phyloP scores from a whole-genome alignment of 2,113 vertebrate species.

The Periophthalmodon schlosseri region DNA sequence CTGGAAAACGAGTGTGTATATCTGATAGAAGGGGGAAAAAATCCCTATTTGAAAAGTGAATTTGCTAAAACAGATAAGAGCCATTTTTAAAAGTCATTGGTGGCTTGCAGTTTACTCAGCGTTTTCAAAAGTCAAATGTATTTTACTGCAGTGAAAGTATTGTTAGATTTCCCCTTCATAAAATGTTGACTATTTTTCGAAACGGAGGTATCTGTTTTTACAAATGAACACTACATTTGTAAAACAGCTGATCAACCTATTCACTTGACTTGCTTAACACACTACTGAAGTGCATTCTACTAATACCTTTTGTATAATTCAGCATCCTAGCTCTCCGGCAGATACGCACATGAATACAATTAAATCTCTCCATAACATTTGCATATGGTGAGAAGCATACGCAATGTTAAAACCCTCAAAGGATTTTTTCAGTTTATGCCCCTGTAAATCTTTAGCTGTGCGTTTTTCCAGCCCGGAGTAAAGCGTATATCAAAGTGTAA shows the following conservation, averaged over 20 bases:
- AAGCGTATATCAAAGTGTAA: slow-evolving; percentile 38
- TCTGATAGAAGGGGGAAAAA: slow-evolving; percentile 11
- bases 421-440: slow-evolving; percentile 28
- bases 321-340: slow-evolving; percentile 10
- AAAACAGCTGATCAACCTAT: slow-evolving; percentile 12
- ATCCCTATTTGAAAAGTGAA: background rate
- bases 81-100: no score
- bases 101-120: no score
- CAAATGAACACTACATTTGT: background rate
- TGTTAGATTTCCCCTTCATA: no score
- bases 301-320: slow-evolving; percentile 17
- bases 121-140: no score
- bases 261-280: slow-evolving; percentile 11
- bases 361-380: slow-evolving; percentile 22
- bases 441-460: slow-evolving; percentile 45
- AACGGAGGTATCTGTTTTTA: no score
- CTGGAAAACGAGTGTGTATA: slow-evolving; percentile 28
- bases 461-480: slow-evolving; percentile 24
- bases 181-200: no score
- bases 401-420: slow-evolving; percentile 19
- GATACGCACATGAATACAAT: slow-evolving; percentile 17
- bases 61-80: no score
- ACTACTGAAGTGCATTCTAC: slow-evolving; percentile 10
- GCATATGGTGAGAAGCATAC: slow-evolving; percentile 17
- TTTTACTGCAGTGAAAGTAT: no score